Percentiles rank a stretch among this genome's conserved stretches.
Evolutionary conservation across 2,113 vertebrate genomes (phyloP).

Genomic region (Aphyosemion australe): DNA sequence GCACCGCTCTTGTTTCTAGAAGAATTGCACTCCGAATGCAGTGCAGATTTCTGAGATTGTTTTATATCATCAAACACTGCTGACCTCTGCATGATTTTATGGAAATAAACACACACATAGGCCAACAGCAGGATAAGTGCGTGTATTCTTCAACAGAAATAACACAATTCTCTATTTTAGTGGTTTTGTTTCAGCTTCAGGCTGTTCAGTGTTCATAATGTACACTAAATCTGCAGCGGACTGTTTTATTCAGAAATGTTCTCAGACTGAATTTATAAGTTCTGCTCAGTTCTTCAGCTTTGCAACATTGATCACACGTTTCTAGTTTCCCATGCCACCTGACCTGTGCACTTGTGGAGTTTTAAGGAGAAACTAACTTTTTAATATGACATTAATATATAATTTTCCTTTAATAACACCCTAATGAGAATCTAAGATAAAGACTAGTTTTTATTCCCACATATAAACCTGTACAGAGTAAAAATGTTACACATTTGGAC

Average conservation of each 20-base stretch:
- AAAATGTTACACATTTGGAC: background rate
- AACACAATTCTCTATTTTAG: background rate
- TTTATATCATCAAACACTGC: background rate
- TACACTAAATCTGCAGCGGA: background rate
- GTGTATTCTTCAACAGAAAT: background rate
- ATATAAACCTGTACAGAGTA: background rate
- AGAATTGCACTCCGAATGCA: background rate
- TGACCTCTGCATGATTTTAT: conserved; percentile 4
- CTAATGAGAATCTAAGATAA: background rate
- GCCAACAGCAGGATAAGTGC: background rate
- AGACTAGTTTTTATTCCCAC: background rate
- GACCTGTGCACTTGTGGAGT: background rate
- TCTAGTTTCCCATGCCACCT: background rate
- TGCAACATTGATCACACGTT: background rate
- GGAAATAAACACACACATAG: background rate
- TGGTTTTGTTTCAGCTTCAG: conserved; percentile 4
- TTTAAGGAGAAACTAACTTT: background rate
- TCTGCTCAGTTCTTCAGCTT: background rate
- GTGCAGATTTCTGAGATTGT: background rate
- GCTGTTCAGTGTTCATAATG: background rate
- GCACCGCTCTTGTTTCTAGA: background rate
- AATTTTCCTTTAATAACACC: background rate
- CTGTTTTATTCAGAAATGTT: background rate
- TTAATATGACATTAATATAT: background rate
- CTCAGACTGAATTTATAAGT: background rate